Percentiles rank a stretch among this genome's conserved stretches.
Conservation (phyloP, 2,888 invertebrate species). For the Tromatobia lineatoria region DNA sequence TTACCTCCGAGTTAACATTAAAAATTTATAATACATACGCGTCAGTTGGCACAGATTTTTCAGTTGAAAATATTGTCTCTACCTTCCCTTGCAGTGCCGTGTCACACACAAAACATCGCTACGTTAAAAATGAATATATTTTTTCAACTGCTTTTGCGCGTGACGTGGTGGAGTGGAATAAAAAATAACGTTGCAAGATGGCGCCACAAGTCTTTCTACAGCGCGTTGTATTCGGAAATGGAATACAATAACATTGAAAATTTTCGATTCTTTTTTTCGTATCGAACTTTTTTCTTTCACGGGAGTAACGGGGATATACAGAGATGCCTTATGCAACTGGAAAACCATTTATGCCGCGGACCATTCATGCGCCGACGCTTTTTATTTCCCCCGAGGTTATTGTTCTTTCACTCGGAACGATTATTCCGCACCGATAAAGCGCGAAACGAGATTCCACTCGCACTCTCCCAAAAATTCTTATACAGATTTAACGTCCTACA, state of each 20-base stretch:
- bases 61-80: not conserved
- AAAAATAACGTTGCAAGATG: too few species aligned
- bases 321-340: not conserved
- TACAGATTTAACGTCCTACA: not conserved
- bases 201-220: not conserved
- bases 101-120: too few species aligned
- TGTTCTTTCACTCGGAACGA: slow-evolving; percentile 21
- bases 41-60: too few species aligned
- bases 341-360: slow-evolving; percentile 17
- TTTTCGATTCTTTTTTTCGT: not conserved
- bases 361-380: not conserved
- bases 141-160: too few species aligned
- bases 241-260: not conserved
- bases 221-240: not conserved
- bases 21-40: too few species aligned
- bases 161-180: too few species aligned
- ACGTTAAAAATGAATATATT: too few species aligned
- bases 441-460: slow-evolving; percentile 20
- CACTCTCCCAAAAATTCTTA: slow-evolving; percentile 8
- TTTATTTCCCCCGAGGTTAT: slow-evolving; percentile 20
- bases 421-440: slow-evolving; percentile 38
- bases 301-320: not conserved
- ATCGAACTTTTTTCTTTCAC: not conserved
- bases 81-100: too few species aligned
- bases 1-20: too few species aligned